A percentile compares a stretch with the other conserved stretches of the same genome.
Conservation (phyloP, 2,888 invertebrate species). For the Gandaritis pyraliata region DNA sequence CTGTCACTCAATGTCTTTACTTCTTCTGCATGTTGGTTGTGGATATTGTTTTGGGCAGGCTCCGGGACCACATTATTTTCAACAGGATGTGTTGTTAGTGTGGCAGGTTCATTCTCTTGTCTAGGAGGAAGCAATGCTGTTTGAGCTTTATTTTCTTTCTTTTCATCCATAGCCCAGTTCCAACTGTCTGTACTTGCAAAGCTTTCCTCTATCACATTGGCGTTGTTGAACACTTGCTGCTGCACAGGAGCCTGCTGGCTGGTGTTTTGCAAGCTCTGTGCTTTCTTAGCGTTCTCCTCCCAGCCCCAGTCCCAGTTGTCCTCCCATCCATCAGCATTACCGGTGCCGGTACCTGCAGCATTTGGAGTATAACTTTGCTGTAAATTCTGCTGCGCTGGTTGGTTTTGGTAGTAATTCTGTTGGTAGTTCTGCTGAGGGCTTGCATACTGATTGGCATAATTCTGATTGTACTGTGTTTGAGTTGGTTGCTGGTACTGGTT, state of each 20-base stretch:
- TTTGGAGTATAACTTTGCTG: slow-evolving; percentile 62
- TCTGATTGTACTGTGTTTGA: slow-evolving; percentile 39
- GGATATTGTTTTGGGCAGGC: slow-evolving; percentile 44
- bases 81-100: slow-evolving; percentile 45
- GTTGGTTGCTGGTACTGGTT: slow-evolving; percentile 65
- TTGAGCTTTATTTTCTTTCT: slow-evolving; percentile 55
- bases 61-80: slow-evolving; percentile 52
- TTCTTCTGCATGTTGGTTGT: slow-evolving; percentile 52
- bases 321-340: slow-evolving; percentile 68
- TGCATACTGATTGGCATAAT: slow-evolving; percentile 38
- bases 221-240: slow-evolving; percentile 64
- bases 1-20: slow-evolving; percentile 70
- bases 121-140: slow-evolving; percentile 34
- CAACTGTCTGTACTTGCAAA: slow-evolving; percentile 84
- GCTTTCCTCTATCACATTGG: slow-evolving; percentile 84
- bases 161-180: slow-evolving; percentile 86
- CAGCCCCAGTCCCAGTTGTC: slow-evolving; percentile 86
- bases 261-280: slow-evolving; percentile 54
- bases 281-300: slow-evolving; percentile 81
- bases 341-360: slow-evolving; percentile 38
- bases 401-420: slow-evolving; percentile 42
- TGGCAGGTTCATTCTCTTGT: slow-evolving; percentile 46
- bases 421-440: slow-evolving; percentile 47
- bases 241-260: slow-evolving; percentile 36
- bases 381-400: slow-evolving; percentile 56